phyloP scores from a whole-genome alignment of 2,113 vertebrate genomes.

The Centropristis striata region DNA sequence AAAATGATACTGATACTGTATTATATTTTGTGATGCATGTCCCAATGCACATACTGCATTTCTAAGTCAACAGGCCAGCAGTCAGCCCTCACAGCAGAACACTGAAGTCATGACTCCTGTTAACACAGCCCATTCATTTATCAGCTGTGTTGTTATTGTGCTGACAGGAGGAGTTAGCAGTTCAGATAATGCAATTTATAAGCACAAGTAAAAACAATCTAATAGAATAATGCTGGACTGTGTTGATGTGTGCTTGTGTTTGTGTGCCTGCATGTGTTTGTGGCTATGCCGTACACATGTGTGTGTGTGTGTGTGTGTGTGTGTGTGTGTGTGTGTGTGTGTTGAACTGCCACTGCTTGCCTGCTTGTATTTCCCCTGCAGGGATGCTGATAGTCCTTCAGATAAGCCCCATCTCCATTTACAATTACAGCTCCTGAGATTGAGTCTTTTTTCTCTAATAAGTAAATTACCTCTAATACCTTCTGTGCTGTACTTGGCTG shows the following conservation, averaged over 20 bases:
- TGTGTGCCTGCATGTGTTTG: slow-evolving; percentile 22
- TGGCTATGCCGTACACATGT: slow-evolving; percentile 20
- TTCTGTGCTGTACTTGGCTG: slow-evolving; percentile 92
- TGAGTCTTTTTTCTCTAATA: slow-evolving; percentile 90
- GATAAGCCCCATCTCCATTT: slow-evolving; percentile 84
- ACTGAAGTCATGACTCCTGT: slow-evolving; percentile 44
- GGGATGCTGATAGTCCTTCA: slow-evolving; percentile 77
- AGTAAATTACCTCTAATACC: slow-evolving; percentile 97
- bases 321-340: slow-evolving; percentile 60
- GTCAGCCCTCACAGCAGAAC: slow-evolving; percentile 35
- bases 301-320: slow-evolving; percentile 49
- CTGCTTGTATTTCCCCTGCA: slow-evolving; percentile 70
- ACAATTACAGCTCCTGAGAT: slow-evolving; percentile 92
- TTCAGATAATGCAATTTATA: slow-evolving; percentile 76
- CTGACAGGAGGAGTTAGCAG: slow-evolving; percentile 59
- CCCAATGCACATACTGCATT: background rate
- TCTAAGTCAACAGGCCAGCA: slow-evolving; percentile 35
- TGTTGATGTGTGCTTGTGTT: slow-evolving; percentile 10
- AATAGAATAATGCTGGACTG: slow-evolving; percentile 44
- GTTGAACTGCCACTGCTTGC: slow-evolving; percentile 67
- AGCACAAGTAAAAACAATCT: slow-evolving; percentile 61
- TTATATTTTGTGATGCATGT: slow-evolving; percentile 1
- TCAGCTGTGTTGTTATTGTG: slow-evolving; percentile 69
- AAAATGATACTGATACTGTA: background rate
- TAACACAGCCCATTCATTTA: slow-evolving; percentile 63